Conservation (phyloP, 2,797 vertebrate species). For the Bufotes viridis region DNA sequence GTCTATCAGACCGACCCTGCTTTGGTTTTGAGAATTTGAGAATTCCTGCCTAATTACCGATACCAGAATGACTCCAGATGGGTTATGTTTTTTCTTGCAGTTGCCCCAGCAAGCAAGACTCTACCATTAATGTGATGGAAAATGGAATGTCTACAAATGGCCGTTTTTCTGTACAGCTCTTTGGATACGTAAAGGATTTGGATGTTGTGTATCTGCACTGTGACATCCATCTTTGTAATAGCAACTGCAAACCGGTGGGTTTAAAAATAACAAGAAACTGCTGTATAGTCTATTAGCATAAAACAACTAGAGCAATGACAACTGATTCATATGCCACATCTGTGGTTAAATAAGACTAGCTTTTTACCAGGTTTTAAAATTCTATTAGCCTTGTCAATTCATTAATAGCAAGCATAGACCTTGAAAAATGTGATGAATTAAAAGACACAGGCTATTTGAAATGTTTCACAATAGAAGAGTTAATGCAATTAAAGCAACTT, state of each 20-base stretch:
- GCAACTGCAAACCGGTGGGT: constrained; percentile 14
- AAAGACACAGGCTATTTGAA: too few species aligned
- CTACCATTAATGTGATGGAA: constrained; percentile 68
- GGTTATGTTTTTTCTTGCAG: constrained; percentile 61
- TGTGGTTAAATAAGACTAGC: too few species aligned
- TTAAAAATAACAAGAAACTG: neutral
- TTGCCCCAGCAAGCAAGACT: constrained; percentile 70
- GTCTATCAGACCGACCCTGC: too few species aligned
- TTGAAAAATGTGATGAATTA: too few species aligned
- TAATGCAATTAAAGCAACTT: too few species aligned
- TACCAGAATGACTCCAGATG: neutral
- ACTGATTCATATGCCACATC: too few species aligned
- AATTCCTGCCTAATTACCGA: too few species aligned
- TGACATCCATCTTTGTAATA: constrained; percentile 73
- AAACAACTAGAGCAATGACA: neutral
- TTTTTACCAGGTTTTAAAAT: too few species aligned
- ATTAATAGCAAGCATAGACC: too few species aligned
- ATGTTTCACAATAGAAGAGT: too few species aligned
- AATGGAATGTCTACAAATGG: constrained; percentile 72
- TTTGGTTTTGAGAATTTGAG: too few species aligned
- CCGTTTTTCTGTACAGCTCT: constrained; percentile 76
- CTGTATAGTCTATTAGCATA: neutral
- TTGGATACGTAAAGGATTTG: constrained; percentile 69
- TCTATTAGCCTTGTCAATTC: too few species aligned
- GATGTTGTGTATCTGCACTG: constrained; percentile 75